These are phyloP conservation scores for Sula dactylatra DNA, from an alignment of 2,113 vertebrate genomes.

Conservation along the genomic window DNA sequence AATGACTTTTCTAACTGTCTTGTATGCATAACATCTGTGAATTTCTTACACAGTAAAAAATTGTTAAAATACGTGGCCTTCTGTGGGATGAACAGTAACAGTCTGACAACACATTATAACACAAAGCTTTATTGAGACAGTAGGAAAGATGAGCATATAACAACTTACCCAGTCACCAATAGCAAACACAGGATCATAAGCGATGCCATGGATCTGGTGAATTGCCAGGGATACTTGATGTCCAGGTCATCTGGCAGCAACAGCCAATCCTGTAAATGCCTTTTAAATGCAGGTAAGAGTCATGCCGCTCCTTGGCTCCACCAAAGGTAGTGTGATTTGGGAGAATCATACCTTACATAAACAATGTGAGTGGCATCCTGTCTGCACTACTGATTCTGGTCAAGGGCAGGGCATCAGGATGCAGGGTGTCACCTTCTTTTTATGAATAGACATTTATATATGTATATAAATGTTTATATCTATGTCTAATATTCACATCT, in stretches of 20 bases:
- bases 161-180: fast-evolving
- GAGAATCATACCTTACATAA: background rate
- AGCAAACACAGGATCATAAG: background rate
- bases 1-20: background rate
- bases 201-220: fast-evolving
- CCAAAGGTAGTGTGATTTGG: background rate
- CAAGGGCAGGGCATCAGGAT: background rate
- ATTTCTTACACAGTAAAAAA: background rate
- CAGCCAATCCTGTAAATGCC: background rate
- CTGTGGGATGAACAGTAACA: background rate
- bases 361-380: background rate
- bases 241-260: background rate
- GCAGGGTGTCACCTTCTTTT: background rate
- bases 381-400: background rate
- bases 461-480: background rate
- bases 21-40: background rate
- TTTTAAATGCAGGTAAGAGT: background rate
- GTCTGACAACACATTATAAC: background rate
- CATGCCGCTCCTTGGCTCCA: background rate
- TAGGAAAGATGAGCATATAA: background rate
- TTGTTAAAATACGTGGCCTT: background rate
- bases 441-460: background rate
- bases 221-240: background rate
- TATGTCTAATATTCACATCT: background rate
- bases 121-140: background rate